Percentiles rank a stretch among this genome's conserved stretches.
Evolutionary conservation across 2,797 vertebrate genomes (phyloP).

Genomic region (Adelosebastes latens): DNA sequence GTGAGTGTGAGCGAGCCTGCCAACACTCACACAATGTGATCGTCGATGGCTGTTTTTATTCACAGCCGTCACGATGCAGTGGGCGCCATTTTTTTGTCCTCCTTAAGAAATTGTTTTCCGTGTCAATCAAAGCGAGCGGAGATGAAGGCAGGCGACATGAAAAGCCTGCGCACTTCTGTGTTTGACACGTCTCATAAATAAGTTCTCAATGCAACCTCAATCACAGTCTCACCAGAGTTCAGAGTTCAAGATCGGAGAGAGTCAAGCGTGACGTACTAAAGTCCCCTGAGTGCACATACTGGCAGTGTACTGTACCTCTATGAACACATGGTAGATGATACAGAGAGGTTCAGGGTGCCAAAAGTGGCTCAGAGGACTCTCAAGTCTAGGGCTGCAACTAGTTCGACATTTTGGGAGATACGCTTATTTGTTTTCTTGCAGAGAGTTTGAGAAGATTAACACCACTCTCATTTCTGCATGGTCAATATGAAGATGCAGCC

Average conservation of each 20-base stretch:
- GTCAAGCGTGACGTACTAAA: background rate
- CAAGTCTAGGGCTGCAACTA: background rate
- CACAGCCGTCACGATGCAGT: constrained; percentile 49
- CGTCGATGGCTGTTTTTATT: constrained; percentile 53
- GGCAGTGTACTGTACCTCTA: background rate
- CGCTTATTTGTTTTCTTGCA: background rate
- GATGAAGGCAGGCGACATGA: constrained; percentile 7
- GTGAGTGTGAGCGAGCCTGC: constrained; percentile 25
- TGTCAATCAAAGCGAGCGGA: constrained; percentile 39
- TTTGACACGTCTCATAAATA: constrained; percentile 15
- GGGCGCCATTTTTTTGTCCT: constrained; percentile 47
- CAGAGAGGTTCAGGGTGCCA: background rate
- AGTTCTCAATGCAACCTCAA: background rate
- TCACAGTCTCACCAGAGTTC: background rate
- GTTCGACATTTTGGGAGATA: background rate
- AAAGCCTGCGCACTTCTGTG: background rate
- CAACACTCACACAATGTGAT: constrained; percentile 51
- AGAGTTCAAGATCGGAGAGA: constrained; percentile 5
- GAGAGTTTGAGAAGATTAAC: background rate
- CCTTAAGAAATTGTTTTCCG: constrained; percentile 23
- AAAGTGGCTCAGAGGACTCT: background rate
- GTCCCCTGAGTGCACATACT: background rate
- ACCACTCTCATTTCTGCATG: background rate
- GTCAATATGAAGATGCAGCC: background rate
- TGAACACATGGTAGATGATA: background rate